These are phyloP conservation scores for Cephus nigrinus DNA, from an alignment of 2,888 invertebrate genomes.

Conservation along the genomic window DNA sequence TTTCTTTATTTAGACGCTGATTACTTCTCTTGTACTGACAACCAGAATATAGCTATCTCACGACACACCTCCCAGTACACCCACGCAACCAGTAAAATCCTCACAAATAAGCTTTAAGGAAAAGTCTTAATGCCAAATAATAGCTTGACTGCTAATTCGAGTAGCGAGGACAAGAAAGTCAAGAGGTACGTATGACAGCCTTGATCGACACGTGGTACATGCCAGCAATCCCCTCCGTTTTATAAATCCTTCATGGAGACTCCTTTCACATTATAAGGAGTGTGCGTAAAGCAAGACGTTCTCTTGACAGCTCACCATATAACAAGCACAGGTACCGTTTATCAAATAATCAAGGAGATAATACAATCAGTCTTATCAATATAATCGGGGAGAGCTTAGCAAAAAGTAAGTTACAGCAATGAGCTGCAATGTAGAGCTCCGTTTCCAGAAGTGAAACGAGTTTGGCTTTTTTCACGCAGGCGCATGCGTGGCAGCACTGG, in stretches of 20 bases:
- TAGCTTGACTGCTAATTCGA: not conserved
- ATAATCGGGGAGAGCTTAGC: not conserved
- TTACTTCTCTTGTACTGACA: not conserved
- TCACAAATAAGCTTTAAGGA: not conserved
- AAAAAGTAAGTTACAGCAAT: not conserved
- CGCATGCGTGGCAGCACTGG: too few species aligned
- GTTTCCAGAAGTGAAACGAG: too few species aligned
- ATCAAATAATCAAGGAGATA: not conserved
- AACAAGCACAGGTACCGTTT: not conserved
- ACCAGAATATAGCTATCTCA: not conserved
- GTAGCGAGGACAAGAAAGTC: not conserved
- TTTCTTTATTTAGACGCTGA: not conserved
- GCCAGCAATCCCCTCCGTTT: conserved; percentile 8
- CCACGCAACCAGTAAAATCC: not conserved
- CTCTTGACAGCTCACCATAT: not conserved
- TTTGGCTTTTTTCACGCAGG: too few species aligned
- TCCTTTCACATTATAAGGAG: conserved; percentile 24
- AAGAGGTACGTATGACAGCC: conserved; percentile 9
- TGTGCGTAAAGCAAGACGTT: not conserved
- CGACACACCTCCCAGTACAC: not conserved
- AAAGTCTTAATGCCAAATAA: not conserved
- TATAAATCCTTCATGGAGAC: conserved; percentile 13
- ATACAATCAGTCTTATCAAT: not conserved
- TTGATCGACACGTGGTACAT: conserved; percentile 20
- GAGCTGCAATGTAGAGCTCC: not conserved